Percentiles rank a stretch among this genome's conserved stretches.
Conservation (phyloP, 2,113 vertebrate genomes). For the Zosterops borbonicus region DNA sequence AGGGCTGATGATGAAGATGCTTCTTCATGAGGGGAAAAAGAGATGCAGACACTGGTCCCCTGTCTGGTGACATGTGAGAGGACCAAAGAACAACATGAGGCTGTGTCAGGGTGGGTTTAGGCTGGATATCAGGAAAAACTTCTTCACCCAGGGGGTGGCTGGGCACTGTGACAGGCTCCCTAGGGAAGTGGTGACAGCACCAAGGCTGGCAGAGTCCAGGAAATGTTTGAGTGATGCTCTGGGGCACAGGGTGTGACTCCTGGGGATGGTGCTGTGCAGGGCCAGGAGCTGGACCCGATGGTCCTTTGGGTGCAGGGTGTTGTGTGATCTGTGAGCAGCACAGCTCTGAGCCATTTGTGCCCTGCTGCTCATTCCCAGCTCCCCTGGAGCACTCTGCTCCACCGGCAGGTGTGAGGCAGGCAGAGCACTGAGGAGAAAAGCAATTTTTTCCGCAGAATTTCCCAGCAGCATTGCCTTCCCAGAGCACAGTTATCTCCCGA, state of each 20-base stretch:
- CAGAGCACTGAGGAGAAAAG: neutral
- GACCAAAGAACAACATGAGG: neutral
- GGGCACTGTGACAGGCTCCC: neutral
- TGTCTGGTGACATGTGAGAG: neutral
- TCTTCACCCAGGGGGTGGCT: neutral
- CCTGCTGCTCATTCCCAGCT: neutral
- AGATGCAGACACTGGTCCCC: neutral
- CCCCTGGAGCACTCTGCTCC: accelerated
- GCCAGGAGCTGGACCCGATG: neutral
- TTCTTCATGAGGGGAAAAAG: neutral
- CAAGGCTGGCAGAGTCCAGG: neutral
- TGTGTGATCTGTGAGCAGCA: neutral
- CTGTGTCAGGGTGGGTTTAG: neutral
- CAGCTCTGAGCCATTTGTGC: neutral
- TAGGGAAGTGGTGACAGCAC: no score
- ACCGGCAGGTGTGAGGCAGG: accelerated
- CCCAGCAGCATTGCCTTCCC: neutral
- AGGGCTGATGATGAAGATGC: neutral
- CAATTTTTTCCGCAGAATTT: slow-evolving; percentile 7
- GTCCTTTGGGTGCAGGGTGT: neutral
- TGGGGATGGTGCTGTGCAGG: neutral
- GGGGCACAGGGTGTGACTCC: neutral
- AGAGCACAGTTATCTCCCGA: neutral
- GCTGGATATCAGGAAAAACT: neutral
- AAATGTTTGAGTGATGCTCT: neutral